Conservation (phyloP, 2,888 invertebrate genomes). For the Isoperla grammatica region DNA sequence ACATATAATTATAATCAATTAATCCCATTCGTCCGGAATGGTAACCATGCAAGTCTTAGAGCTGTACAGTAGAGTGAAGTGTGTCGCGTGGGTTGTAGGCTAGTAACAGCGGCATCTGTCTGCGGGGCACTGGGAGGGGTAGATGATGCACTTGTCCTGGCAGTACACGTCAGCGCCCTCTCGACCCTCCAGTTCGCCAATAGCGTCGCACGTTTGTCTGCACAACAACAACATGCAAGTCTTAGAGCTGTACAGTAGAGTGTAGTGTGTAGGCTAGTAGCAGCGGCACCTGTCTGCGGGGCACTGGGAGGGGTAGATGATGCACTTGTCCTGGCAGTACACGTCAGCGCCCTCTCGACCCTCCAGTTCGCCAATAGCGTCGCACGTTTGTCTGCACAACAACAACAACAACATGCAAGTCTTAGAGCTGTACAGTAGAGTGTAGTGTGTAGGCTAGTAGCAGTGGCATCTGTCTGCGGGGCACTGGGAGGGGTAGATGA, state of each 20-base stretch:
- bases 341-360: conserved; percentile 62
- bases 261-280: conserved; percentile 51
- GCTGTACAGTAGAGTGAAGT: not conserved
- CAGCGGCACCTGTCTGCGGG: conserved; percentile 68
- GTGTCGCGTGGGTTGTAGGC: conserved; percentile 25
- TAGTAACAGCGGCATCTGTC: conserved; percentile 67
- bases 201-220: conserved; percentile 75
- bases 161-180: conserved; percentile 79
- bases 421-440: conserved; percentile 64
- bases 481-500: conserved; percentile 69
- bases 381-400: conserved; percentile 66
- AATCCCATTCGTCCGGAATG: not conserved
- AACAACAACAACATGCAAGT: too few relatives aligned
- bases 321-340: conserved; percentile 80
- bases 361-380: conserved; percentile 54
- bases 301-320: conserved; percentile 69
- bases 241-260: conserved; percentile 64
- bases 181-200: conserved; percentile 66
- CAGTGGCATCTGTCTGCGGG: conserved; percentile 67
- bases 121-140: conserved; percentile 64
- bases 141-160: conserved; percentile 78
- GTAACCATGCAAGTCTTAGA: not conserved
- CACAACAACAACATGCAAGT: too few relatives aligned
- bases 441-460: conserved; percentile 51
- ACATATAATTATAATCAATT: not conserved